Evolutionary conservation across 2,888 invertebrate genomes (phyloP).

Genomic region (Drosophila aldrichi): DNA sequence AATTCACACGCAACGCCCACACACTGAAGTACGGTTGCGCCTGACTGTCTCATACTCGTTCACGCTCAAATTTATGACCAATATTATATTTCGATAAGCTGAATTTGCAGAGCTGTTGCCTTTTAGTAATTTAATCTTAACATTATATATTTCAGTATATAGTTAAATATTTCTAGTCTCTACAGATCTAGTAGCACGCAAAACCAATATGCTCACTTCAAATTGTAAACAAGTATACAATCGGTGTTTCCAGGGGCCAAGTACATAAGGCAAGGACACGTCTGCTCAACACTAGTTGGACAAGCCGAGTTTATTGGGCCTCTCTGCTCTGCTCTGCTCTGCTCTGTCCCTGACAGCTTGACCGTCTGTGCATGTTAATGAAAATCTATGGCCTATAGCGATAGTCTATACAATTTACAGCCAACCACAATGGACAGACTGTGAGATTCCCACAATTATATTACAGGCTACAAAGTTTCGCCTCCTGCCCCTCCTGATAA

Average conservation of each 20-base stretch:
- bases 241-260: slow-evolving; percentile 26
- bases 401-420: slow-evolving; percentile 25
- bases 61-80: too few species aligned
- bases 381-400: slow-evolving; percentile 40
- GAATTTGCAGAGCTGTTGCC: too few species aligned
- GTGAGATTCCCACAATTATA: slow-evolving; percentile 80
- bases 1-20: slow-evolving; percentile 62
- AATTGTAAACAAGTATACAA: background rate
- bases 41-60: background rate
- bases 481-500: slow-evolving; percentile 4
- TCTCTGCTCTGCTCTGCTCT: slow-evolving; percentile 2
- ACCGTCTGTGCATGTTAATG: slow-evolving; percentile 49
- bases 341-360: slow-evolving; percentile 36
- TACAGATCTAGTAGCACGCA: background rate
- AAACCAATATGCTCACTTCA: background rate
- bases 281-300: slow-evolving; percentile 4
- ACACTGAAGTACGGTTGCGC: background rate
- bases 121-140: background rate
- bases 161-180: background rate
- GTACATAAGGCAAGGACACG: slow-evolving; percentile 53
- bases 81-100: too few species aligned
- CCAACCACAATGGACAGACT: slow-evolving; percentile 36
- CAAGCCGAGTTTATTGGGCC: slow-evolving; percentile 19
- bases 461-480: slow-evolving; percentile 25
- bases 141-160: background rate